Conservation (phyloP, 1,140 invertebrate genomes). For the Ceratina australensis region DNA sequence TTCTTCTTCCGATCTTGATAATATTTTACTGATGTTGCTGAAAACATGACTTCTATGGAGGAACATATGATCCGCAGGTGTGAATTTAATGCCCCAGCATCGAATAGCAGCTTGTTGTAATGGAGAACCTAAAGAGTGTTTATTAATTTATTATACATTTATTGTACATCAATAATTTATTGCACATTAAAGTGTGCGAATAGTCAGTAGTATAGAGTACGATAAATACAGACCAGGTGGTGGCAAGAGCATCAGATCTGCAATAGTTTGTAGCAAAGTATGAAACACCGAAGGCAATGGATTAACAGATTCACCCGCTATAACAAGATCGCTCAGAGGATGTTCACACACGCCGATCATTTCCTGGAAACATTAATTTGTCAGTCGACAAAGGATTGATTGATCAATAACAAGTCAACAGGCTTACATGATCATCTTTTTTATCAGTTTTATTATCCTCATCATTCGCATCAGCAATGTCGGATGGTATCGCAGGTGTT, state of each 20-base stretch:
- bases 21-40: constrained; percentile 97
- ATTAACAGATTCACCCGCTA: constrained; percentile 89
- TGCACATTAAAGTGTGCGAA: neutral
- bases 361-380: constrained; percentile 69
- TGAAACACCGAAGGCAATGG: constrained; percentile 92
- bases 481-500: constrained; percentile 76
- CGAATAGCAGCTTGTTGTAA: constrained; percentile 95
- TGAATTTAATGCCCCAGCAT: constrained; percentile 95
- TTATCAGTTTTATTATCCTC: constrained; percentile 79
- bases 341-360: constrained; percentile 86
- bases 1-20: constrained; percentile 94
- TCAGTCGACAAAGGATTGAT: neutral
- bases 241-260: constrained; percentile 94
- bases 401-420: neutral
- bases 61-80: constrained; percentile 93
- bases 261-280: constrained; percentile 92
- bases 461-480: constrained; percentile 74
- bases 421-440: constrained; percentile 80
- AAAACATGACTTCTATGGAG: constrained; percentile 96
- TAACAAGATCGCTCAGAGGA: constrained; percentile 88
- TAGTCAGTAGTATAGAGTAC: neutral
- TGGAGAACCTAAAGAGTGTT: constrained; percentile 83
- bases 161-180: too few relatives aligned
- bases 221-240: constrained; percentile 81
- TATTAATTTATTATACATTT: too few relatives aligned